These are phyloP conservation scores for Sebastes itinus DNA, from an alignment of 2,797 vertebrate species.

Conservation along the genomic window DNA sequence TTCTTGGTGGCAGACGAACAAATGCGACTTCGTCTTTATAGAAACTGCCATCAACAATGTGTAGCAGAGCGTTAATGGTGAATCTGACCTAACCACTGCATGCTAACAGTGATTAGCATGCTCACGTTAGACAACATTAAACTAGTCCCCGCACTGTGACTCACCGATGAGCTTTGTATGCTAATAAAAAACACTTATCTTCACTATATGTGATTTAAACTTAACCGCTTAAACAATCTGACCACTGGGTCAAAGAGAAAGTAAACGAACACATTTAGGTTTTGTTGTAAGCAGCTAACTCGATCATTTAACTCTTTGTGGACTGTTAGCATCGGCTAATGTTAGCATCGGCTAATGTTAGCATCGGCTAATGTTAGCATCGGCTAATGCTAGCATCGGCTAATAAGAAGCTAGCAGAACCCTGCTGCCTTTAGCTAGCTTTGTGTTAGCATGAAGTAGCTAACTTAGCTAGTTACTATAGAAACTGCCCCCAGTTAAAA, in stretches of 20 bases:
- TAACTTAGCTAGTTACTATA: background rate
- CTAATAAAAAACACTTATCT: background rate
- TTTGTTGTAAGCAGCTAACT: background rate
- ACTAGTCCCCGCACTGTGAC: background rate
- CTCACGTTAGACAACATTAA: background rate
- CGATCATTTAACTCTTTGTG: background rate
- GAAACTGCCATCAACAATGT: background rate
- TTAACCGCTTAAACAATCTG: background rate
- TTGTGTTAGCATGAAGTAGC: background rate
- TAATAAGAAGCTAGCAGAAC: background rate
- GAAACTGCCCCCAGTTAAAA: background rate
- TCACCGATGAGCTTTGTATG: too few species aligned
- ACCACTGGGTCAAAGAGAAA: background rate
- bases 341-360: background rate
- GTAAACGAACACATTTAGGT: background rate
- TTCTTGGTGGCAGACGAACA: background rate
- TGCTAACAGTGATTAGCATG: constrained; percentile 16
- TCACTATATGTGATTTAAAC: too few species aligned
- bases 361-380: background rate
- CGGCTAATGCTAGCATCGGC: background rate
- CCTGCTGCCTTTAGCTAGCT: background rate
- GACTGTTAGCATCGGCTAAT: background rate
- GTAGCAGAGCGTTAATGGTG: background rate
- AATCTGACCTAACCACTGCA: too few species aligned
- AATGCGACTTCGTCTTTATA: too few species aligned